Evolutionary conservation across 2,888 invertebrate species (phyloP).

Genomic region (Acleris sparsana): DNA sequence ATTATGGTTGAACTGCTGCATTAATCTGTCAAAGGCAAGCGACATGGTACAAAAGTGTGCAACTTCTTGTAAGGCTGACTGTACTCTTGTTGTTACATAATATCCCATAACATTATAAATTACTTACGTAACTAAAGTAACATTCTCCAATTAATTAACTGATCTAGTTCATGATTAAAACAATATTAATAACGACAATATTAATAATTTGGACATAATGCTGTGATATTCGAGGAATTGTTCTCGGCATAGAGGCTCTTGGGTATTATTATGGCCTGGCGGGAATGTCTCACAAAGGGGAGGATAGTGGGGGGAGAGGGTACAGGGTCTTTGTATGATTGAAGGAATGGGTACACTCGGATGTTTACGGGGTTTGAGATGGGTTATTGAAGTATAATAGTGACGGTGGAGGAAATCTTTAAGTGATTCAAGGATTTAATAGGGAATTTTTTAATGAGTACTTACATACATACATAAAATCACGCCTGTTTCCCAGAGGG

Average conservation of each 20-base stretch:
- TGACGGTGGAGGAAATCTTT: no score
- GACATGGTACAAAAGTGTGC: no score
- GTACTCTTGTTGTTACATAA: no score
- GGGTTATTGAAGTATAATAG: no score
- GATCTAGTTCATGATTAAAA: slow-evolving; percentile 11
- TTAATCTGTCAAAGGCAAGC: no score
- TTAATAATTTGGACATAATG: slow-evolving; percentile 28
- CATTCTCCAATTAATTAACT: slow-evolving; percentile 9
- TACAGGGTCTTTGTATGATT: slow-evolving; percentile 9
- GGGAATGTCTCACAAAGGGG: slow-evolving; percentile 31
- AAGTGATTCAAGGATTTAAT: no score
- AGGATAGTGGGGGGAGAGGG: not conserved
- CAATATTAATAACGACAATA: slow-evolving; percentile 22
- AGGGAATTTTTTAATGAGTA: no score
- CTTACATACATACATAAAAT: no score
- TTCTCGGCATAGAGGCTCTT: slow-evolving; percentile 19
- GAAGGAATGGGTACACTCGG: slow-evolving; percentile 8
- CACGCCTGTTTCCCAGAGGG: no score
- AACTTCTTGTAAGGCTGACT: no score
- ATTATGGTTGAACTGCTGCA: no score
- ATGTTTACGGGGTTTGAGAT: slow-evolving; percentile 1
- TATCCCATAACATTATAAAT: no score
- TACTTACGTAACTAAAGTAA: not conserved
- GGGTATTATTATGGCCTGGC: slow-evolving; percentile 18
- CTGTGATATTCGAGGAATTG: slow-evolving; percentile 27